Evolutionary conservation across 2,888 invertebrate genomes (phyloP), one percentile per base, ranked within the genome.

Genomic region (Aplocera efformata): DNA sequence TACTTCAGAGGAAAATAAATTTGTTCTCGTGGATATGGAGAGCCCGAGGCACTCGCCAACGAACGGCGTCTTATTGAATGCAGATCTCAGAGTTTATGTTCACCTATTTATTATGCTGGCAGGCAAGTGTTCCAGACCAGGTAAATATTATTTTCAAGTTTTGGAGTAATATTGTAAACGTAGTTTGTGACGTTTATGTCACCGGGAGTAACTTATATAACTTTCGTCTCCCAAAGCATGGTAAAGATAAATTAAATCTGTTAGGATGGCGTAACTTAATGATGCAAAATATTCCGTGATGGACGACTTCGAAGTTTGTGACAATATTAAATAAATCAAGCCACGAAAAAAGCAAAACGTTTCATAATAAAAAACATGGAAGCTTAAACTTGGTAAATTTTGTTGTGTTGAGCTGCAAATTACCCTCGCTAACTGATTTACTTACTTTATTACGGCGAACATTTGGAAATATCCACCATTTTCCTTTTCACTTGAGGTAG

Each of bases 1-100:
- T 65, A 71, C 75, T 81, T 67, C 69, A 69, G 77, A 75, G 79
- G 60, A 73, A 81, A 81, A 85, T 84, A 84, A 82, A 85, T 83
- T 79, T 79, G 71, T 63, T 76, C 72, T 63, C 60, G 63, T 71
- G 72, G 72, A 75, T 79, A 76, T 73, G 67, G 67, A 66, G 67
- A 70, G 72, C 72, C 67, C 65, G 63, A 60, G 69, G 70, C 68
- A 73, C 63, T 67, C 70, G 65, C 74, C 69, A 67, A 67, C 70
- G 65, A 67, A 67, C 70, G 65, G 67, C 63, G 60, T 70, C 71
- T 73, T 77, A 77, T 80, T 75, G 74, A 71, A 76, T 71, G 72
- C 68, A 76, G 63, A 69, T 68, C 62, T 62, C 57, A 36, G 50
- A 53, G 48, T 65, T 56, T 55, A 63, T 59, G 59, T 56, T 52